Evolutionary conservation across 2,797 vertebrate species (phyloP).

Genomic region (Enteromius afrohamiltoni): DNA sequence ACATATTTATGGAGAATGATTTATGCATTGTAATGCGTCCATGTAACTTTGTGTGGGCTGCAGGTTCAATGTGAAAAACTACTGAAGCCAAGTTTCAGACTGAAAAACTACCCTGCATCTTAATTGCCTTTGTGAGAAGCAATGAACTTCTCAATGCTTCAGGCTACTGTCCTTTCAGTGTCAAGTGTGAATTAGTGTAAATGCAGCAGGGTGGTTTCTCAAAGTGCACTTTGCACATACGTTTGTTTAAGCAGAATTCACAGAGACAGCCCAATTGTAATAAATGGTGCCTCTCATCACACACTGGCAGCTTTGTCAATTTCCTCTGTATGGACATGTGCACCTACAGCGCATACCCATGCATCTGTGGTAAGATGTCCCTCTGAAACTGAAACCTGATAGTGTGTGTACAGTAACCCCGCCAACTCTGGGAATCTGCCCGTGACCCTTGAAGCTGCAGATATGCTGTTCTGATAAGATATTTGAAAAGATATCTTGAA

Average conservation of each 20-base stretch:
- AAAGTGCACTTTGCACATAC: neutral
- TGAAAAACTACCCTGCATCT: conserved; percentile 1
- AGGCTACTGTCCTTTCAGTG: conserved; percentile 15
- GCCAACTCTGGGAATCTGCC: neutral
- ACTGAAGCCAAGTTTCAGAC: neutral
- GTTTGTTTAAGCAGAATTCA: neutral
- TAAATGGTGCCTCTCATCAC: neutral
- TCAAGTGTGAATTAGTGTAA: neutral
- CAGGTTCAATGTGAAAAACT: neutral
- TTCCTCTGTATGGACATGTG: neutral
- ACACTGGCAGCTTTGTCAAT: neutral
- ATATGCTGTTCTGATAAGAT: conserved; percentile 6
- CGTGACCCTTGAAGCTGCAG: neutral
- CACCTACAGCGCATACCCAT: neutral
- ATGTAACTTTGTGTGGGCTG: conserved; percentile 15
- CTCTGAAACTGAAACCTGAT: conserved; percentile 1
- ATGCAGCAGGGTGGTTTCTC: neutral
- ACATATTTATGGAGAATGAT: conserved; percentile 16
- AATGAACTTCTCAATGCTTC: conserved; percentile 2
- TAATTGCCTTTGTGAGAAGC: conserved; percentile 5
- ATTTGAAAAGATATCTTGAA: neutral
- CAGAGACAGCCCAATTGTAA: neutral
- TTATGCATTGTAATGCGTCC: neutral
- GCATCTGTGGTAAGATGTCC: neutral
- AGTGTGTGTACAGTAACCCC: neutral